Evolutionary conservation across 23 tunicate species (phyloP).

Genomic region (Botrylloides violaceus): DNA sequence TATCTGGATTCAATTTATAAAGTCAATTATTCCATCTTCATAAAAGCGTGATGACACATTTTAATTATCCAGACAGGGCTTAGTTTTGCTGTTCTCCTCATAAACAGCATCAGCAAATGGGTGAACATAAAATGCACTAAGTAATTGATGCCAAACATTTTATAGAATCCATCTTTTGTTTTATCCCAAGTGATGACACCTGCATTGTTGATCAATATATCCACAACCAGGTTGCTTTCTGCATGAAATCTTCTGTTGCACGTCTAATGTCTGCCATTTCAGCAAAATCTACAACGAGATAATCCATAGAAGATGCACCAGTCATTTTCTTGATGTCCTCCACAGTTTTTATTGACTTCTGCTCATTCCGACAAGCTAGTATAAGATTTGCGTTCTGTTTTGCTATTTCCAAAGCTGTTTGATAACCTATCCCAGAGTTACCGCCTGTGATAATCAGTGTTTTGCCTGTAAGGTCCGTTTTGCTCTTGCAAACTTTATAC

Average conservation of each 20-base stretch:
- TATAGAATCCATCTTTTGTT: background rate
- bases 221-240: background rate
- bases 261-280: background rate
- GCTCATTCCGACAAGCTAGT: background rate
- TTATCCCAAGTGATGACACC: background rate
- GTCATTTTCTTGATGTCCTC: background rate
- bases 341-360: background rate
- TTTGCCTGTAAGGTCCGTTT: too few relatives aligned
- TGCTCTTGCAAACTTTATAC: too few relatives aligned
- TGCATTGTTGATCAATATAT: slow-evolving; percentile 5
- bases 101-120: slow-evolving; percentile 6
- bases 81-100: background rate
- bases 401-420: background rate
- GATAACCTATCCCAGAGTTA: background rate
- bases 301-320: background rate
- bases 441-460: slow-evolving; percentile 4
- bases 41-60: background rate
- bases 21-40: background rate
- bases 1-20: background rate
- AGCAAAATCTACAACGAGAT: background rate
- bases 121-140: background rate
- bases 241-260: background rate
- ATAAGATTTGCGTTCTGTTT: background rate
- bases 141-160: background rate
- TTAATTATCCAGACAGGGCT: slow-evolving; percentile 6